Base-by-base conservation (phyloP, 2,888 invertebrate genomes). In the Tenthredo notha region DNA sequence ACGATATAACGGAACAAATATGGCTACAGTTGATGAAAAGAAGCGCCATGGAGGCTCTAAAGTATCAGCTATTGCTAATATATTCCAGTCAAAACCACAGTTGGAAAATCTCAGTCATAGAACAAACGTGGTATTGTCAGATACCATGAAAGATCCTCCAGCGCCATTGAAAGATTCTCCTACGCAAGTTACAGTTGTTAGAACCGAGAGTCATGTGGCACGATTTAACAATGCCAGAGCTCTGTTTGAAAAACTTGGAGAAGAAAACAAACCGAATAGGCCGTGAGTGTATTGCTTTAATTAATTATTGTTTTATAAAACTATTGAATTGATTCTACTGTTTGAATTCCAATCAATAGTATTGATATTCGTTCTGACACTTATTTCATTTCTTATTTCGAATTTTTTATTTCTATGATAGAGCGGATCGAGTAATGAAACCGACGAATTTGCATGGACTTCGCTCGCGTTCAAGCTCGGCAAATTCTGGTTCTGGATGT, bases 211-310 rank as follows among this genome's bases (percentile, higher is more conserved):
- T 90, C 98, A 98, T 92, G 96, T 98, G 90, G 97, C 98, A n/a
- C 94, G 98, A 87, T 98, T 98, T 93, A 98, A 98, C 93, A 98
- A 97, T 93, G 98, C 98, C 2, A 95, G 98, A 87, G 98, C 98
- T 67, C 95, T 98, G 85, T 98, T 98, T 93, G 98, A 98, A 93
- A 98, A 98, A 92, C 94, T 98, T 87, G 96, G 98, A 89, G 95
- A 97, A 93, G 96, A 97, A 93, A 95, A 96, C 93, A 95, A 95
- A 88, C 94, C 95, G 40, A 91, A 89, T 87, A 90, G 88, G 88
- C 92, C 90, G 93, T 92, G 89, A 92, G 92, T 89, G 5, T 70
- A n/a, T 82, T 12, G 87, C 50, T 61, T 80, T 12, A 4, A 25
- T 84, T 67, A 15, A 29, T 37, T 37, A 18, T 47, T 47, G 9